Evolutionary conservation across 2,888 invertebrate genomes (phyloP), one percentile per base, ranked within the genome.

Genomic region (Parelbella ahira): DNA sequence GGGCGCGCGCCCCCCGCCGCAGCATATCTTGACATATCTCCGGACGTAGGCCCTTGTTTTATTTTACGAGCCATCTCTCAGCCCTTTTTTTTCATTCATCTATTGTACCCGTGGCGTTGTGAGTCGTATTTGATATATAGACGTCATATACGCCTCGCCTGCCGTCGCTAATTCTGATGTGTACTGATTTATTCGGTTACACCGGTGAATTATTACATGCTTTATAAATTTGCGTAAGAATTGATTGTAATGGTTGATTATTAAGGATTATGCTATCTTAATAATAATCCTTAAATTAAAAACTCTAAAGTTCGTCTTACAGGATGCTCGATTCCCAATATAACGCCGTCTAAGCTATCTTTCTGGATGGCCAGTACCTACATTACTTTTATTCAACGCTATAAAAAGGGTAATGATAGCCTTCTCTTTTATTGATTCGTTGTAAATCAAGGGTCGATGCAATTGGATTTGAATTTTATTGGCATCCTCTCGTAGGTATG

Each of bases 11-110:
- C 66, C 57, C 54, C 54, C 75, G 77, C 73, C 72, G 80, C 70
- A 74, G 68, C 61, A 79, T 87, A 87, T 87, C 86, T 87, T 82
- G 86, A 86, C 84, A 78, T 74, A 87, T 87, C 86, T 86, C 81
- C 79, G 81, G 81, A 80, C 80, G 79, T 72, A 34, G 33, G 27
- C 77, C 81, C 83, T 80, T 81, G 80, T 82, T 83, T 83, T 81
- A 83, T 80, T 86, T 87, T 87, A 87, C 73, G 84, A 83, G 77
- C 82, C 72, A 78, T 80, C 76, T 81, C 81, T 75, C 77, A 73
- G 61, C 60, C 62, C 60, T 62, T 72, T 78, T 74, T 81, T 80
- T 78, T 60, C 63, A 63, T 68, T 51, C 56, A 60, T 66, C 80
- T 73, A 81, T 83, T 83, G 73, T 79, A 58, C 73, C 74, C 71